These are phyloP conservation scores for Acrocera orbiculus DNA, from an alignment of 2,888 invertebrate species.

Conservation along the genomic window DNA sequence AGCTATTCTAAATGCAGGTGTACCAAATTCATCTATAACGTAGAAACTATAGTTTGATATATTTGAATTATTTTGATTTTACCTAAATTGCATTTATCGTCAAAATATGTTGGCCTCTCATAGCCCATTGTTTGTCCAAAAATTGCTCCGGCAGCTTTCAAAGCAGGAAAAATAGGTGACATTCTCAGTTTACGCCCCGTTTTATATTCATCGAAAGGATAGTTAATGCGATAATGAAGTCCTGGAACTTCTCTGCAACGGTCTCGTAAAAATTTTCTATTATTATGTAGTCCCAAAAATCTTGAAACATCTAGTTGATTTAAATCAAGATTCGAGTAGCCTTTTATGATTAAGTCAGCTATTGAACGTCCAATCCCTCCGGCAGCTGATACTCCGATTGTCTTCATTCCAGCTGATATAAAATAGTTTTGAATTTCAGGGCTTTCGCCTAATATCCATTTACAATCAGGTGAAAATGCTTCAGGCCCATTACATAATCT, in stretches of 20 bases:
- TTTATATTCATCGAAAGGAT: slow-evolving; percentile 71
- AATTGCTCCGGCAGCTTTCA: slow-evolving; percentile 79
- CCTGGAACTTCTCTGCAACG: slow-evolving; percentile 86
- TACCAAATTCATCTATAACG: slow-evolving; percentile 23
- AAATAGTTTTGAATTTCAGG: slow-evolving; percentile 82
- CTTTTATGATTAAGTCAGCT: slow-evolving; percentile 71
- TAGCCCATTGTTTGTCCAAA: slow-evolving; percentile 98
- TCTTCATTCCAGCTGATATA: slow-evolving; percentile 92
- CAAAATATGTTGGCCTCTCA: slow-evolving; percentile 87
- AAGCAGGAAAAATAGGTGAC: slow-evolving; percentile 86
- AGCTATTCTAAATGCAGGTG: slow-evolving; percentile 41
- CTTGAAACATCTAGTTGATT: slow-evolving; percentile 79
- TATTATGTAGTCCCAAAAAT: slow-evolving; percentile 86
- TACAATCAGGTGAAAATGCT: slow-evolving; percentile 92
- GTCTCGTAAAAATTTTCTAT: slow-evolving; percentile 78
- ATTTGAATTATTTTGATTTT: slow-evolving; percentile 9
- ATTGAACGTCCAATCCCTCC: slow-evolving; percentile 88
- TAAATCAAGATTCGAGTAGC: slow-evolving; percentile 64
- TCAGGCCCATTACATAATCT: slow-evolving; percentile 78
- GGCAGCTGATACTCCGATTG: slow-evolving; percentile 85
- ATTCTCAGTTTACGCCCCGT: slow-evolving; percentile 79
- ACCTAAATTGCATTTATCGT: slow-evolving; percentile 35
- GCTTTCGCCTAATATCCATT: slow-evolving; percentile 86
- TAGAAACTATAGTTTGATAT: slow-evolving; percentile 12
- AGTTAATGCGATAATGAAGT: slow-evolving; percentile 60